These are phyloP conservation scores for Novumbra hubbsi DNA, from an alignment of 2,797 vertebrate species.

Conservation along the genomic window DNA sequence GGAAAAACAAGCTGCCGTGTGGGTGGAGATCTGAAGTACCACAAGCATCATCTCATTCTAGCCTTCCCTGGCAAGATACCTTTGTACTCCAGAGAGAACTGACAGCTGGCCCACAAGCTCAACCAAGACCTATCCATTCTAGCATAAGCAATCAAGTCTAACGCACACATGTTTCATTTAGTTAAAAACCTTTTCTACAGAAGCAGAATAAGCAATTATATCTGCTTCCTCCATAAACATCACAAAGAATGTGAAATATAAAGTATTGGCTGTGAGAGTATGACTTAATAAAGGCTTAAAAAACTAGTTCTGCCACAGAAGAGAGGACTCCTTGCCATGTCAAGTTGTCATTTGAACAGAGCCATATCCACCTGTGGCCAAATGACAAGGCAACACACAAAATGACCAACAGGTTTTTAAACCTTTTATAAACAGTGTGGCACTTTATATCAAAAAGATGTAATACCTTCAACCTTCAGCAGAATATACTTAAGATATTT, in stretches of 20 bases:
- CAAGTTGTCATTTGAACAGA: constrained; percentile 19
- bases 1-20: constrained; percentile 9
- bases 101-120: constrained; percentile 2
- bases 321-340: constrained; percentile 25
- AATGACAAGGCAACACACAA: constrained; percentile 16
- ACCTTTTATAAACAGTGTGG: constrained; percentile 25
- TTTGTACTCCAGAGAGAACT: neutral
- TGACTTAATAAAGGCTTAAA: constrained; percentile 26
- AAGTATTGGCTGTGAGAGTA: neutral
- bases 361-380: constrained; percentile 11
- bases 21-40: constrained; percentile 19
- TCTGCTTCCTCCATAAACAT: neutral
- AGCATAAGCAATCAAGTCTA: neutral
- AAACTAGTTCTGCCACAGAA: constrained; percentile 40
- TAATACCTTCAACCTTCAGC: constrained; percentile 31
- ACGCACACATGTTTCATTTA: constrained; percentile 6
- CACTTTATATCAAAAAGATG: constrained; percentile 31
- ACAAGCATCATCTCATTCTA: neutral
- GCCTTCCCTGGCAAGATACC: constrained; percentile 3
- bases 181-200: neutral
- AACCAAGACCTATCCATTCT: constrained; percentile 10
- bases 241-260: constrained; percentile 8
- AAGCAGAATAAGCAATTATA: neutral
- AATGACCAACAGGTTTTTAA: constrained; percentile 18
- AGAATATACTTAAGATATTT: constrained; percentile 6